Evolutionary conservation across 1,140 invertebrate species (phyloP).

Genomic region (Alviniconcha marisindica): DNA sequence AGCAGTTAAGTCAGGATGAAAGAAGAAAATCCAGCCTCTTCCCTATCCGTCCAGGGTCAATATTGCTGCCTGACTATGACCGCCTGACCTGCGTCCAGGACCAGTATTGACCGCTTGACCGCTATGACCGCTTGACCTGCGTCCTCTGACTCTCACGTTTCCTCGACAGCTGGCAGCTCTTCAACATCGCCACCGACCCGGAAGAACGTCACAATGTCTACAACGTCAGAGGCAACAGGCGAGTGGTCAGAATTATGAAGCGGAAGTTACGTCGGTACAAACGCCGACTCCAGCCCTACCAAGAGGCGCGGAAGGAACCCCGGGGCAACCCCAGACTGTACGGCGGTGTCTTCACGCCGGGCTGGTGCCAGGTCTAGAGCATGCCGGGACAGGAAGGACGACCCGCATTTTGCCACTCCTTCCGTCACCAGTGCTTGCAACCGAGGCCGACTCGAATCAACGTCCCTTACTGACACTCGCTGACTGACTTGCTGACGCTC

Average conservation of each 20-base stretch:
- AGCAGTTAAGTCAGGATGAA: too few relatives aligned
- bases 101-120: background rate
- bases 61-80: too few relatives aligned
- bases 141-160: background rate
- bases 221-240: background rate
- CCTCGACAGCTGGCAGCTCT: slow-evolving; percentile 30
- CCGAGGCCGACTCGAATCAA: background rate
- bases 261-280: background rate
- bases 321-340: background rate
- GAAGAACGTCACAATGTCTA: slow-evolving; percentile 33
- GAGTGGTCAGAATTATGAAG: background rate
- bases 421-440: background rate
- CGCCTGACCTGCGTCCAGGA: too few relatives aligned
- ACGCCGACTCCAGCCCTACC: slow-evolving; percentile 13
- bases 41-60: too few relatives aligned
- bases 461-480: slow-evolving; percentile 48
- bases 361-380: too few relatives aligned
- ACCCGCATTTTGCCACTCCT: background rate
- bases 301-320: background rate
- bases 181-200: slow-evolving; percentile 2
- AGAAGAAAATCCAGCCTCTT: too few relatives aligned
- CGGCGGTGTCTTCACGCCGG: slow-evolving; percentile 15
- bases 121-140: background rate
- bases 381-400: too few relatives aligned
- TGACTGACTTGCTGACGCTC: too few relatives aligned